Base-by-base conservation (phyloP, 2,113 vertebrate genomes). In the Puma concolor region DNA sequence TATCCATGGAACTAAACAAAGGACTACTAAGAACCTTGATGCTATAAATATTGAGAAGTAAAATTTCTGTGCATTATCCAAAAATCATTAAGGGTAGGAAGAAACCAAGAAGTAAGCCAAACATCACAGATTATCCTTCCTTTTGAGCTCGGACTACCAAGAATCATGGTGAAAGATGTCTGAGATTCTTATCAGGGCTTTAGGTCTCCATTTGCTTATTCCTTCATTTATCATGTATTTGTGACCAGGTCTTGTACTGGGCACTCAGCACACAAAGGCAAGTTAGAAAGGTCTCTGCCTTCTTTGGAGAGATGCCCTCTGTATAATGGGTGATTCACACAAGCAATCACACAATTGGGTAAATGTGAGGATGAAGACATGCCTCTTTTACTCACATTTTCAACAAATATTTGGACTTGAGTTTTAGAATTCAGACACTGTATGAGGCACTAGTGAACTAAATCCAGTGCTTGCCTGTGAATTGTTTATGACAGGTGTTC, bases 1-100 rank as follows among this genome's bases (percentile, higher is more conserved):
- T 44, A 29, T 36, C 67, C 95, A 41, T 38, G 27, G 95, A 92
- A 50, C 50, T 76, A 94, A 95, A 33, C 31, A 84, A 88, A 88
- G 0, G 25, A n/a, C 25, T n/a, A 13, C 66, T 31, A 64, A 76
- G 36, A 94, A 85, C 2, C 57, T 72, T 41, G 41, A 15, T 63
- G 38, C 17, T 54, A 19, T 60, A 41, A 54, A 57, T 21, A 60
- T 29, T 63, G 33, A 69, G 33, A 91, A 84, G 23, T 71, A 48
- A 94, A 67, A 41, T 11, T 13, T 12, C 5, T 50, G 4, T 77
- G 17, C 4, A 60, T 86, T 63, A 36, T 88, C 54, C 50, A 57
- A 80, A 91, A 41, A 41, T n/a, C 95, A 33, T 66, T 52, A 83
- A 19, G 41, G 38, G 23, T 19, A 76, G 36, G 38, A 87, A 66